Base-by-base conservation (phyloP, 1,140 invertebrate species). In the Eurytemora carolleeae region DNA sequence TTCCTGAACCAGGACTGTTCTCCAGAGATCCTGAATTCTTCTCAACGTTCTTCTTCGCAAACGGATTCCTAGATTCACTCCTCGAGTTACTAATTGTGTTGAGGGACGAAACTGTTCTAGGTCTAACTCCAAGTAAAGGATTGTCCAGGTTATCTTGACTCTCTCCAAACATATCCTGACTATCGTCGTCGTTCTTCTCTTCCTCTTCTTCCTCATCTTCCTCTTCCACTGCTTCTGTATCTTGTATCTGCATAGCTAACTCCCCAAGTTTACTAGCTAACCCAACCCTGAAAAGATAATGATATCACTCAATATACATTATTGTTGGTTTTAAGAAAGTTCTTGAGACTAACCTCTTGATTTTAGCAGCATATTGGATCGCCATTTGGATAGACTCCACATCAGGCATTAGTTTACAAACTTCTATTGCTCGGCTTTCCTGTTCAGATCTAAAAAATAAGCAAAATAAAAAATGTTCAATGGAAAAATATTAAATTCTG, bases 381-480 rank as follows among this genome's bases (percentile, higher is more conserved):
- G 87, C 88, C 23, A 91, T 73, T 66, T 87, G 83, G 31, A 93
- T 70, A 0, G 89, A 76, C 54, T 83, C 80, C 1, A 80, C 76
- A 65, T 83, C 82, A 16, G 80, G 79, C 70, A 95, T 81, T 67
- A 91, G 74, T 67, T 87, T 80, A 69, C 89, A 86, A 3, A 94
- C 74, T 71, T 95, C 90, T 2, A 89, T 70, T 0, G 87, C 90
- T 52, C 91, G 76, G 66, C 82, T 81, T 67, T 96, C 89, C 52
- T 84, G 77, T 71, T 89, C 87, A 69, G 79, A 82, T 65, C 81
- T 79, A 68, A 84, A 88, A 0, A 87, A 82, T 26, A 88, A 71
- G 86, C 89, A 70, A 25, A 74, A 12, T 44, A 44, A 44, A 44
- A 12, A 12, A 44, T 44, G 31, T 12, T 44, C n/a, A 12, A n/a